Conservation (phyloP, 2,888 invertebrate genomes). For the Oxyscelio sp. region DNA sequence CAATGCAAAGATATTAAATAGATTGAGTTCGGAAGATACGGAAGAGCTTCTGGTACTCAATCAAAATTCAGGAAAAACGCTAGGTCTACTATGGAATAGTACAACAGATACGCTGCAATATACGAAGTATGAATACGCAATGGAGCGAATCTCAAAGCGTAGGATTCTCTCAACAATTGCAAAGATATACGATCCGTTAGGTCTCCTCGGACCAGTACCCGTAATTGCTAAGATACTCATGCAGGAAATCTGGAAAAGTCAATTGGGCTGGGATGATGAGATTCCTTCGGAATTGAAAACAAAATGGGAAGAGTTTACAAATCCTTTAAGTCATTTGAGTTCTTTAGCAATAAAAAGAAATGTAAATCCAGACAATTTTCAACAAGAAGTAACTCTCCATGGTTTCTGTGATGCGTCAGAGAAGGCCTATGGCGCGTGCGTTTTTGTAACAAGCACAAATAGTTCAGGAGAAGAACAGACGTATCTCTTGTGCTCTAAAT, state of each 20-base stretch:
- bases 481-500: slow-evolving; percentile 3
- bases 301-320: slow-evolving; percentile 11
- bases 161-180: slow-evolving; percentile 57
- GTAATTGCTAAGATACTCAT: slow-evolving; percentile 65
- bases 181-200: slow-evolving; percentile 70
- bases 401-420: slow-evolving; percentile 77
- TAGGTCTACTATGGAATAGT: slow-evolving; percentile 68
- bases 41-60: slow-evolving; percentile 39
- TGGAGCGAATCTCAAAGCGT: slow-evolving; percentile 30
- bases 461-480: not conserved
- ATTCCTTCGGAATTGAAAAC: not conserved
- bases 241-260: slow-evolving; percentile 45
- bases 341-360: slow-evolving; percentile 9
- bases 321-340: not conserved
- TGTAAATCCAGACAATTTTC: slow-evolving; percentile 23
- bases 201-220: slow-evolving; percentile 58
- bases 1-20: slow-evolving; percentile 2
- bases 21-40: not conserved
- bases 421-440: slow-evolving; percentile 75
- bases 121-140: not conserved
- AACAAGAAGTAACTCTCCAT: slow-evolving; percentile 36
- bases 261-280: slow-evolving; percentile 53
- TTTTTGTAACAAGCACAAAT: slow-evolving; percentile 56
- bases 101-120: slow-evolving; percentile 50
- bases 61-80: slow-evolving; percentile 52